phyloP scores from a whole-genome alignment of 2,888 invertebrate genomes.

The Caenorhabditis panamensis region DNA sequence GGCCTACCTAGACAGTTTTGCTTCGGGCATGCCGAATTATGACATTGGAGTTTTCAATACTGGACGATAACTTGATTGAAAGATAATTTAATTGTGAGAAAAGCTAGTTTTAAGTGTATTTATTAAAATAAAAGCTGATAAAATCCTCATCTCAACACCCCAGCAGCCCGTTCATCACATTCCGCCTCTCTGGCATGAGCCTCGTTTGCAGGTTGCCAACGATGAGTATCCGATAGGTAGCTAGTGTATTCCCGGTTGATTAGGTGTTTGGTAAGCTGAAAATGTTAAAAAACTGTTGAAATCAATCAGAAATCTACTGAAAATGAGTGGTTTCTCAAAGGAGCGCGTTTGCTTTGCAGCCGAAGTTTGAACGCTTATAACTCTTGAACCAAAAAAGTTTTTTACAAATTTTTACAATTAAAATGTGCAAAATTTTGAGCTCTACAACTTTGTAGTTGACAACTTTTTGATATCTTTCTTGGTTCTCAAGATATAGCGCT shows the following conservation, averaged over 20 bases:
- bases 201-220: constrained; percentile 47
- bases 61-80: constrained; percentile 7
- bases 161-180: constrained; percentile 46
- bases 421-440: no score
- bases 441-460: no score
- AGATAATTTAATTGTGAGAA: no score
- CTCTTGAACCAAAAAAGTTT: no score
- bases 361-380: no score
- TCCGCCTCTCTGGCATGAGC: constrained; percentile 46
- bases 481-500: no score
- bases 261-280: constrained; percentile 19
- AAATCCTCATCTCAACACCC: constrained; percentile 21
- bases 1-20: constrained; percentile 71
- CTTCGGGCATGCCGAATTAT: constrained; percentile 72
- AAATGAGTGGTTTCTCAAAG: no score
- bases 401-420: no score
- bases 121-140: neutral
- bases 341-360: neutral
- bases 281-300: neutral
- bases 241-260: constrained; percentile 13
- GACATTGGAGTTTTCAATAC: constrained; percentile 69
- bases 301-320: neutral
- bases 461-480: no score
- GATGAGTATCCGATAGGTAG: constrained; percentile 36
- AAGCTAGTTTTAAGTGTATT: neutral